Base-by-base conservation (phyloP, 2,797 vertebrate species). In the Lindbergichthys nudifrons region DNA sequence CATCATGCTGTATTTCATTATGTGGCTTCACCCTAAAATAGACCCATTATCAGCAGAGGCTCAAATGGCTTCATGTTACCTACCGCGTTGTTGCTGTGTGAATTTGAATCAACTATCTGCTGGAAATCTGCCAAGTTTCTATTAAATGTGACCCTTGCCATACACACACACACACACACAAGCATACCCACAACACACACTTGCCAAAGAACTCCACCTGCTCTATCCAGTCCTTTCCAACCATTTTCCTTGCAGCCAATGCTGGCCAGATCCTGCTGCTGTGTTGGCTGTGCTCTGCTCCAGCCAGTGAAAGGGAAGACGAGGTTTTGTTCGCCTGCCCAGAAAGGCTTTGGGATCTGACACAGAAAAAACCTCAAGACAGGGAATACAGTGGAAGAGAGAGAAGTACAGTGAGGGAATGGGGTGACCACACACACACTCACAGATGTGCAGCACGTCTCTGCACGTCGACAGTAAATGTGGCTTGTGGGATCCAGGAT, bases 201-300 rank as follows among this genome's bases (percentile, higher is more conserved):
- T 69, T 71, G 69, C 84, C 85, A 89, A 67, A 76, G 58, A 77
- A 66, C 67, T 87, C 84, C 87, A 92, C 88, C 86, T 92, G 88
- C 91, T 89, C 82, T 68, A 69, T 82, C 73, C 70, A 80, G 79
- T 73, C 62, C 65, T 69, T 69, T 88, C 78, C 81, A 87, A 53
- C 71, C 79, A 78, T 87, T 89, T 58, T 86, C 68, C 77, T 39
- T 67, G 54, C 19, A 42, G 73, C 56, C 23, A 3, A 51, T 57
- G 75, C 26, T 7, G 53, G 74, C 75, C 75, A 75, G 86, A 79
- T 83, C 81, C 75, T 78, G 72, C 81, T 87, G 85, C 81, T 87
- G 85, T 68, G 80, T 47, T 83, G 79, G 72, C 77, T 68, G 59
- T 41, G 71, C 56, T 74, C 30, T 46, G 75, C 58, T 78, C 51